Percentiles rank a stretch among this genome's conserved stretches.
Conservation (phyloP, 1,140 invertebrate genomes). For the Glomeris maerens region DNA sequence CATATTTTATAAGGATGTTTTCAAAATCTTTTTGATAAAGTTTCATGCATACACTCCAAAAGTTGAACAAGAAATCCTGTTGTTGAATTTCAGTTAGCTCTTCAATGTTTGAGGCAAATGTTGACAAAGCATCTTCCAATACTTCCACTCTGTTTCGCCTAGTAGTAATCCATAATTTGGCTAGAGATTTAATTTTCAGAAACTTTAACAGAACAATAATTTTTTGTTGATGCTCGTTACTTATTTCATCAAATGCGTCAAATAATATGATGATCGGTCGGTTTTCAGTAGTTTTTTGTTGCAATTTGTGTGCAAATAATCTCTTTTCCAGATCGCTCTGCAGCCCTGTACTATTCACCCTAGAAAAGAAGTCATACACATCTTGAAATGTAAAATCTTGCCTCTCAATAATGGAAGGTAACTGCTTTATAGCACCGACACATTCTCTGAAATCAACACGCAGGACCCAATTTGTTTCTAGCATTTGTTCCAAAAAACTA, state of each 20-base stretch:
- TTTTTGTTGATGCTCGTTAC: background rate
- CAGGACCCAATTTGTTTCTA: background rate
- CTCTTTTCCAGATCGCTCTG: no score
- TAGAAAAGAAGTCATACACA: background rate
- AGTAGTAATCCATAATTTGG: background rate
- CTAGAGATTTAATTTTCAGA: background rate
- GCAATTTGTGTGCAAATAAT: background rate
- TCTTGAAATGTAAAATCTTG: background rate
- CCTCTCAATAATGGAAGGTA: background rate
- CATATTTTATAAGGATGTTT: no score
- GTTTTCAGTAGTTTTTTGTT: background rate
- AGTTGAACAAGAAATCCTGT: background rate
- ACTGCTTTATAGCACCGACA: background rate
- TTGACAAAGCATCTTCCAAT: background rate
- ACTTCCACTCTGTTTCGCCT: background rate
- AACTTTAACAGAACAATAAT: background rate
- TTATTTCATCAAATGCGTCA: constrained; percentile 2
- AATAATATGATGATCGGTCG: background rate
- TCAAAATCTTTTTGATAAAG: background rate
- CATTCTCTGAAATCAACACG: background rate
- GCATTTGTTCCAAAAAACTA: background rate
- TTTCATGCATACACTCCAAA: background rate
- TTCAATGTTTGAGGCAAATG: background rate
- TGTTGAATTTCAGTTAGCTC: background rate
- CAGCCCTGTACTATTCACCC: background rate